Base-by-base conservation (phyloP, 2,113 vertebrate genomes). In the Galbula dea region DNA sequence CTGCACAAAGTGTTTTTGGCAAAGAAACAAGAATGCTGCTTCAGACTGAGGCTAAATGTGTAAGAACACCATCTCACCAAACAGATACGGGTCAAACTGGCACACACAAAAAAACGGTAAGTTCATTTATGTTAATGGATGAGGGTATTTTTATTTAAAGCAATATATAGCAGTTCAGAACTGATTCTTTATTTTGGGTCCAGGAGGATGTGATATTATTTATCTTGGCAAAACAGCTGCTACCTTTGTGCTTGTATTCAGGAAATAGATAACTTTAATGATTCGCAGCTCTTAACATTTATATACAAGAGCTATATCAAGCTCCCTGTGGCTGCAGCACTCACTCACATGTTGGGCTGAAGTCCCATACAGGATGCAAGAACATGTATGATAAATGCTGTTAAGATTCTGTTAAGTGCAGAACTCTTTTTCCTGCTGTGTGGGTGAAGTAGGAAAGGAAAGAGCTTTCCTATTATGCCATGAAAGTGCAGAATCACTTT, bases 211-310 rank as follows among this genome's bases (percentile, higher is more conserved):
- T 81, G 48, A 39, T 95, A 48, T 5, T 90, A 52, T 81, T 68
- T 90, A 75, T 95, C 88, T 83, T 45, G 61, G 88, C 29, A 59
- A 88, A 88, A 43, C 83, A 91, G 90, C 83, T 81, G 83, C 76
- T 66, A 79, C 39, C 39, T 86, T 83, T 79, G 55, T 88, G 76
- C 55, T 55, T 46, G 43, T 83, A 59, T 39, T 88, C 59, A 86
- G 94, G 92, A 95, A 88, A 58, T 14, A 73, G 90, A 62, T 77
- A 87, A 83, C 67, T 90, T n/a, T 19, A 65, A 69, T 22, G 57
- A 82, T 73, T 89, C 71, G 32, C 1, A 0, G 77, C 37, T 81
- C 16, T 5, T 9, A 49, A 73, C 52, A 20, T 78, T 87, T 54
- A 34, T 54, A 30, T 9, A 51, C 45, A 55, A 41, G 82, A 78